Conservation (phyloP, 2,888 invertebrate species). For the Nemurella pictetii region DNA sequence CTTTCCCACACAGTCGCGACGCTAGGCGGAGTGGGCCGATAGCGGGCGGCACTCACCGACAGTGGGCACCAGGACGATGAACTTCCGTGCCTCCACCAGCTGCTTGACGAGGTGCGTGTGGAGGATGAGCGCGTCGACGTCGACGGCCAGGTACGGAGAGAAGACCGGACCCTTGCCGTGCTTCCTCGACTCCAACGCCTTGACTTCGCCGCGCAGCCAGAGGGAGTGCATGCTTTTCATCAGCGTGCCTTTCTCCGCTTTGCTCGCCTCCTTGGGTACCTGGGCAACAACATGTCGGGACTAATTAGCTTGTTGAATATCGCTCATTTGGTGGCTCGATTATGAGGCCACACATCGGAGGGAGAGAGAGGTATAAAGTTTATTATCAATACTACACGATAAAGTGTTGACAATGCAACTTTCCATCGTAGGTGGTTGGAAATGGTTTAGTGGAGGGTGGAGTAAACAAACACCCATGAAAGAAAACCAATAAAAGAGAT, state of each 20-base stretch:
- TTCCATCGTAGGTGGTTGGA: not conserved
- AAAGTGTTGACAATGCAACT: not conserved
- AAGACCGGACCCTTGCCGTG: slow-evolving; percentile 57
- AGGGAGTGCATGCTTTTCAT: slow-evolving; percentile 86
- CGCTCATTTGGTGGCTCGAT: not conserved
- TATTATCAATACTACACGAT: not conserved
- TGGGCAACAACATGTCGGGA: not conserved
- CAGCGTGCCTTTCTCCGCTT: slow-evolving; percentile 57
- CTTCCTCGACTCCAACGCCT: slow-evolving; percentile 73
- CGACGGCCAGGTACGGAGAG: slow-evolving; percentile 87
- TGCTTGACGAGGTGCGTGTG: slow-evolving; percentile 79
- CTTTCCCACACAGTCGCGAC: no score
- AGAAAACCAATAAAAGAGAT: not conserved
- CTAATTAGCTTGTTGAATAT: not conserved
- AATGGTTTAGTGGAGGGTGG: not conserved
- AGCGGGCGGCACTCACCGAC: slow-evolving; percentile 77
- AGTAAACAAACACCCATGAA: not conserved
- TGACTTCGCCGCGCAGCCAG: slow-evolving; percentile 87
- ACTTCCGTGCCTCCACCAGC: slow-evolving; percentile 78
- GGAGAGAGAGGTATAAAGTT: no score
- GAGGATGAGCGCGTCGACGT: slow-evolving; percentile 77
- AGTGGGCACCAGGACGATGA: slow-evolving; percentile 85
- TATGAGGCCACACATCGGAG: not conserved
- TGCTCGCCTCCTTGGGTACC: slow-evolving; percentile 24
- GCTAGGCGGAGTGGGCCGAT: no score